Evolutionary conservation across 2,888 invertebrate genomes (phyloP), one percentile per base, ranked within the genome.

Genomic region (Thelaira solivaga): DNA sequence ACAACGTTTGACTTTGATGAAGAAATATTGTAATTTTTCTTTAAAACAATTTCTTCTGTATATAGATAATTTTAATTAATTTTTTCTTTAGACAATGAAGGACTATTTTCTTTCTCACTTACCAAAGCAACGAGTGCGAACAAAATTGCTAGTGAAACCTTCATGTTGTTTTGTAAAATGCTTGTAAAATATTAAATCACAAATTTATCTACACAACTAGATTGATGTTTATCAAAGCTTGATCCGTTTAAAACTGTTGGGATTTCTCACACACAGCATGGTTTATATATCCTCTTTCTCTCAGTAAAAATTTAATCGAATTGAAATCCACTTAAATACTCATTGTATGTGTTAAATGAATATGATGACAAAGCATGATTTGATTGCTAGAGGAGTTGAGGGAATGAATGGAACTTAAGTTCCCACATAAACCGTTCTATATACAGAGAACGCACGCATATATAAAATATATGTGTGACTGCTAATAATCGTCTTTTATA

Each of bases 101-200:
- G 0, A 16, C n/a, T n/a, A n/a, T n/a, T 13, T 7, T 41, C 4
- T 13, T 24, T 24, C 13, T 20, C 53, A 81, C 86, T 86, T 83
- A 88, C 88, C 83, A 88, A 81, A 67, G 88, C 87, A 59, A 88
- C 80, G 65, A 88, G 65, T 57, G 87, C 87, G 74, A 86, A 84
- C 49, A 88, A 71, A 76, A 88, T 81, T 67, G 84, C 87, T 80
- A 88, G 72, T 65, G 84, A 49, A 80, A 84, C 85, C 83, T 88
- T 89, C 88, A 88, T 88, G 26, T 83, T 85, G 83, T 67, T 69
- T 29, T 68, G 13, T 55, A 18, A 31, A 62, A 34, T 34, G 3
- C 55, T 29, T 55, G 16, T 20, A 36, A 39, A 55, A 55, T 20
- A 55, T 43, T 69, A 71, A 72, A 64, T 67, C 55, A 68, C 72